Evolutionary conservation across 2,113 vertebrate species (phyloP).

Genomic region (Rattus norvegicus): DNA sequence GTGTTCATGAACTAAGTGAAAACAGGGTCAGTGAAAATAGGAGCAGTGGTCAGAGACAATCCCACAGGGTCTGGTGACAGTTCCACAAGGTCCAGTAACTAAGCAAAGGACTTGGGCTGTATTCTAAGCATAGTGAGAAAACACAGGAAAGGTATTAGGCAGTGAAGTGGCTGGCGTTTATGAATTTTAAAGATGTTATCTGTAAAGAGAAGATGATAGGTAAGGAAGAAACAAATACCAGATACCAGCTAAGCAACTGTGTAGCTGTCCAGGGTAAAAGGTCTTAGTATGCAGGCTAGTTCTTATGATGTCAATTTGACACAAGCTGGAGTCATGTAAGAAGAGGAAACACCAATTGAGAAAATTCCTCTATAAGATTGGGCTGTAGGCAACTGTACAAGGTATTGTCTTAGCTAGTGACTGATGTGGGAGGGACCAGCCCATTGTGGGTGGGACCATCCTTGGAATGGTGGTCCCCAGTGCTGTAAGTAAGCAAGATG

Average conservation of each 20-base stretch:
- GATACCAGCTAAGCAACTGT: background rate
- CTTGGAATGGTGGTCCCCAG: background rate
- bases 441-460: background rate
- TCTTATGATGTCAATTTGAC: background rate
- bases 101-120: background rate
- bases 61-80: background rate
- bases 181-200: background rate
- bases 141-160: background rate
- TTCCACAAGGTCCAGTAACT: background rate
- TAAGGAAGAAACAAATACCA: background rate
- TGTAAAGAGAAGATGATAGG: background rate
- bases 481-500: background rate
- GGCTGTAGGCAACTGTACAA: too few species aligned
- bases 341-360: background rate
- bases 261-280: background rate
- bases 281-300: background rate
- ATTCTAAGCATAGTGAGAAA: background rate
- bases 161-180: background rate
- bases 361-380: background rate
- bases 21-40: too few species aligned
- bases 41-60: too few species aligned
- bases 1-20: background rate
- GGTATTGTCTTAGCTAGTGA: background rate
- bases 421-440: background rate
- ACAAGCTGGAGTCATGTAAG: too few species aligned